Evolutionary conservation across 1,140 invertebrate species (phyloP), one percentile per base, ranked within the genome.

Genomic region (Adoxophyes honmai): DNA sequence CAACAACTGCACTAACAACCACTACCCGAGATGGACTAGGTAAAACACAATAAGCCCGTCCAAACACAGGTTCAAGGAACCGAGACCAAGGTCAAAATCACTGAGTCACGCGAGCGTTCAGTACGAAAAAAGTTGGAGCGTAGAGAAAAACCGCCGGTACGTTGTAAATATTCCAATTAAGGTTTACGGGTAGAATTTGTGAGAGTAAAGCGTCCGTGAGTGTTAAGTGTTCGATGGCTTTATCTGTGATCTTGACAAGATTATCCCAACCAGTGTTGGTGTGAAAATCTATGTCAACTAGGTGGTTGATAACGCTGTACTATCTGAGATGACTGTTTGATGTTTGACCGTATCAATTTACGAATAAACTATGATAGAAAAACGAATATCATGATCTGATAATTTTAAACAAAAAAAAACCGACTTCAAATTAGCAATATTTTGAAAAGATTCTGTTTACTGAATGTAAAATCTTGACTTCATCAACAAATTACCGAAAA

Each of bases 61-160:
- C 21, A 18, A 44, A 39, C 39, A 33, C 52, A 60, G 67, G 83
- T 86, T 86, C 81, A 86, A 81, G 70, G 81, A 86, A 78, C 83
- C 73, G 66, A 60, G 38, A 61, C 66, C 70, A 79, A 86, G 79
- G 80, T 76, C 75, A 75, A 44, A 66, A 34, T 62, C 55, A 59
- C 64, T 82, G 82, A 84, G 52, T 81, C 82, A 84, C 62, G 42
- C 21, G 11, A 48, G 42, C 42, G 16, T 28, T 6, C 21, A 18
- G 16, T 21, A 48, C 42, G 18, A 48, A 48, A 44, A 36, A 48
- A 48, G 21, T 16, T 18, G 39, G 1, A 18, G 18, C 14, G 18
- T 28, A 28, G 2, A 28, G 9, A 48, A 48, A 48, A 48, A 48
- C 16, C n/a, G 21, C 42, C 9, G 21, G 21, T 28, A 3, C 6